phyloP scores from a whole-genome alignment of 1,140 invertebrate species.

The Lepidurus arcticus region DNA sequence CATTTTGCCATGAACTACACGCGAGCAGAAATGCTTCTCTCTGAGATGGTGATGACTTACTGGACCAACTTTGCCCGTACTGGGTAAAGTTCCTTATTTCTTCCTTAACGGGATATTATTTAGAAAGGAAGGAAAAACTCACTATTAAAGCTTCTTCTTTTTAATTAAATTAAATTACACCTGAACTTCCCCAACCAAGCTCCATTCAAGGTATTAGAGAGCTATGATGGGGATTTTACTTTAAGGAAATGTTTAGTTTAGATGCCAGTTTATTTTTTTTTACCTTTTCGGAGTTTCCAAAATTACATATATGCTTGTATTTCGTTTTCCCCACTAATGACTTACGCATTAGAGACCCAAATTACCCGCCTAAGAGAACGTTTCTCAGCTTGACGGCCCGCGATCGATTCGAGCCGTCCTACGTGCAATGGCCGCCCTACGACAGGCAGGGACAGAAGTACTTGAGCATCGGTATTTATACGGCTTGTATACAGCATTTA shows the following conservation, averaged over 20 bases:
- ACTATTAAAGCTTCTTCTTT: too few species aligned
- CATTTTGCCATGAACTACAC: constrained; percentile 69
- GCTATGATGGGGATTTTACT: too few species aligned
- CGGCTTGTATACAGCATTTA: constrained; percentile 24
- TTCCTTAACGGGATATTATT: constrained; percentile 28
- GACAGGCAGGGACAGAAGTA: constrained; percentile 63
- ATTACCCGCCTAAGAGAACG: constrained; percentile 55
- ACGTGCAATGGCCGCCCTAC: constrained; percentile 70
- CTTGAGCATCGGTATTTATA: constrained; percentile 63
- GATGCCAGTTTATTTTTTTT: background rate
- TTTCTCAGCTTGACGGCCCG: constrained; percentile 55
- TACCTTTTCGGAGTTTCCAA: background rate
- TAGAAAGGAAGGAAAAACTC: background rate
- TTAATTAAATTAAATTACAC: constrained; percentile 32
- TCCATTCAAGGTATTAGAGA: too few species aligned
- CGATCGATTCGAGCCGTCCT: constrained; percentile 54
- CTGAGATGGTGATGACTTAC: constrained; percentile 74
- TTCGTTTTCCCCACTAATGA: constrained; percentile 22
- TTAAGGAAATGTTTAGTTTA: background rate
- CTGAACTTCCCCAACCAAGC: background rate
- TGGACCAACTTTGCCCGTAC: constrained; percentile 85
- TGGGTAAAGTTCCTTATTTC: constrained; percentile 51
- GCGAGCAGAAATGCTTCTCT: constrained; percentile 65
- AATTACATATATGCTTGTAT: constrained; percentile 8
- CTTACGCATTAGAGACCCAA: constrained; percentile 59